Conservation (phyloP, 1,140 invertebrate genomes). For the Calliopsis andreniformis region DNA sequence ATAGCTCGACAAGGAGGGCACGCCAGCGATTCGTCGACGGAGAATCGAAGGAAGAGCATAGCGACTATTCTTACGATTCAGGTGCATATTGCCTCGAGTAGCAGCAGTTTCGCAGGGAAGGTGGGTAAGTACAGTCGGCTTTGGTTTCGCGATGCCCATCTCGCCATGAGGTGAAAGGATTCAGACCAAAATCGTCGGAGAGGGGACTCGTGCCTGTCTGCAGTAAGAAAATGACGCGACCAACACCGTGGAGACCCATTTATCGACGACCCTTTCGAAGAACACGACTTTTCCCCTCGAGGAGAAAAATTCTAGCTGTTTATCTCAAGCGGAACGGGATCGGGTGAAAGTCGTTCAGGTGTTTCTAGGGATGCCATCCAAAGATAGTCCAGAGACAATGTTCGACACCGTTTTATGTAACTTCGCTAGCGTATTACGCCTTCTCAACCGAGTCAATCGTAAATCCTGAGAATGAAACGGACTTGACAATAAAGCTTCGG, state of each 20-base stretch:
- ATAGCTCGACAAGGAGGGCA: not conserved
- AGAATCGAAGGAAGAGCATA: not conserved
- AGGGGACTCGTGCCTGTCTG: not conserved
- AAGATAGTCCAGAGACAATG: conserved; percentile 56
- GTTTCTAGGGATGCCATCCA: conserved; percentile 49
- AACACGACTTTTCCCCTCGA: conserved; percentile 9
- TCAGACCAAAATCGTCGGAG: conserved; percentile 1
- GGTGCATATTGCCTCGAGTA: conserved; percentile 22
- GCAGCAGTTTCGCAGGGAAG: conserved; percentile 28
- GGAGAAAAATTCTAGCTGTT: conserved; percentile 19
- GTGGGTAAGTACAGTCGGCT: not conserved
- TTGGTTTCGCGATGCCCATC: conserved; percentile 19
- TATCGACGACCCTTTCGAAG: not conserved
- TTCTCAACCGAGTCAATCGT: not conserved
- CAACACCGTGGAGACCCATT: not conserved
- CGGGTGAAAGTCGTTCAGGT: conserved; percentile 57
- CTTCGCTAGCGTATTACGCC: conserved; percentile 29
- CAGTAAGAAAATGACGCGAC: conserved; percentile 34
- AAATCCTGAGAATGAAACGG: conserved; percentile 1
- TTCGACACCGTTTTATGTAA: conserved; percentile 59
- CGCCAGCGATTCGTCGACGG: not conserved
- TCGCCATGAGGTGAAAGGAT: conserved; percentile 55
- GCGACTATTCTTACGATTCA: not conserved
- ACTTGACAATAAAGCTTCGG: too few species aligned
- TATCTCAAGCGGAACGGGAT: conserved; percentile 38